A percentile compares a stretch with the other conserved stretches of the same genome.
phyloP scores from a whole-genome alignment of 1,140 invertebrate genomes.

The Antheraea pernyi region DNA sequence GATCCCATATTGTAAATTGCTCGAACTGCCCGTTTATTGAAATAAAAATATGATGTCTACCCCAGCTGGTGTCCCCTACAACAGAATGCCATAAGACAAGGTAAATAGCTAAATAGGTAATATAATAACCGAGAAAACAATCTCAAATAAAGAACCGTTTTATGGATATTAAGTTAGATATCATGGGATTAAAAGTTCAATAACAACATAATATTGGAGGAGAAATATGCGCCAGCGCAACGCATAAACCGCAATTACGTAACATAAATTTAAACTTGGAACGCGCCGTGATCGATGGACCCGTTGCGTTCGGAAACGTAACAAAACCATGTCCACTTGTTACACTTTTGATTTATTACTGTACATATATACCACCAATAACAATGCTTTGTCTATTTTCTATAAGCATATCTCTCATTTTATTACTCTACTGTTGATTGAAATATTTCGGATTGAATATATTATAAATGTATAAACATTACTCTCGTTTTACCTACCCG shows the following conservation, averaged over 20 bases:
- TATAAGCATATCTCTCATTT: conserved; percentile 19
- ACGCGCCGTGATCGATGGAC: conserved; percentile 60
- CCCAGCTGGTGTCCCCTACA: too few relatives aligned
- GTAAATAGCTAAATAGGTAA: too few relatives aligned
- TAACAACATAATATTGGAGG: conserved; percentile 38
- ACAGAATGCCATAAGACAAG: too few relatives aligned
- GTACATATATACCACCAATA: conserved; percentile 31
- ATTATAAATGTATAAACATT: conserved; percentile 31
- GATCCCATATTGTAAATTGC: too few relatives aligned
- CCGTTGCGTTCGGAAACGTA: conserved; percentile 44
- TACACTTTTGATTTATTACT: conserved; percentile 56
- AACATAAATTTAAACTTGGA: conserved; percentile 62
- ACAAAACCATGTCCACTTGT: conserved; percentile 51
- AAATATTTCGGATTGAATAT: conserved; percentile 31
- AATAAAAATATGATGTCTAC: too few relatives aligned
- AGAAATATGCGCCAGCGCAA: conserved; percentile 24
- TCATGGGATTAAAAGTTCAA: conserved; percentile 39
- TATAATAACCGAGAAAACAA: too few relatives aligned
- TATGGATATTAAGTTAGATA: conserved; percentile 33
- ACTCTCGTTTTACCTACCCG: conserved; percentile 28
- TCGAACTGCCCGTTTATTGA: too few relatives aligned
- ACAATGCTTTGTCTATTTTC: conserved; percentile 37
- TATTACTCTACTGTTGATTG: conserved; percentile 23
- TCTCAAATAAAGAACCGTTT: conserved; percentile 20
- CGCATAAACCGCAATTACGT: conserved; percentile 61